Evolutionary conservation across 2,888 invertebrate species (phyloP).

Genomic region (Caenorhabditis sp.): DNA sequence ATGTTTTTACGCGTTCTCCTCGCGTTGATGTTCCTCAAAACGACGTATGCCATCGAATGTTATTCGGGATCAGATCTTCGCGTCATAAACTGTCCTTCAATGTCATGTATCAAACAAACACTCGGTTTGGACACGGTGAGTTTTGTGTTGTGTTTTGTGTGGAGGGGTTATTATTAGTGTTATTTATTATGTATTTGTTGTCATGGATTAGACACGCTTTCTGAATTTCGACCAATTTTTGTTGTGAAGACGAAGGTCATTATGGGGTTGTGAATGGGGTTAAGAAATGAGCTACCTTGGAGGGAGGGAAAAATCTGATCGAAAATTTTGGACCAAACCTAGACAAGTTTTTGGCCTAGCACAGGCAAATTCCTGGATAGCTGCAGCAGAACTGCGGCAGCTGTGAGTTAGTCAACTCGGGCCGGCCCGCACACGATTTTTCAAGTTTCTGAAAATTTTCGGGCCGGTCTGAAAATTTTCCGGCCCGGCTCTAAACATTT

Average conservation of each 20-base stretch:
- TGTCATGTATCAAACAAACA: slow-evolving; percentile 69
- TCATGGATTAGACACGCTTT: slow-evolving; percentile 14
- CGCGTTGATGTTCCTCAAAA: not conserved
- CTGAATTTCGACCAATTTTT: not conserved
- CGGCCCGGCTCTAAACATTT: no score
- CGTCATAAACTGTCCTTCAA: slow-evolving; percentile 65
- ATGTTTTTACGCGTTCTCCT: not conserved
- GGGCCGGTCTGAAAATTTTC: no score
- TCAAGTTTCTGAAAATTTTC: no score
- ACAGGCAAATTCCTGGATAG: no score
- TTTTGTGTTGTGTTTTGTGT: not conserved
- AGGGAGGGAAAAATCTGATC: no score
- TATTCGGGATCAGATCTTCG: slow-evolving; percentile 67
- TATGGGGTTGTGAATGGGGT: not conserved
- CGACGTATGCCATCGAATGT: slow-evolving; percentile 59
- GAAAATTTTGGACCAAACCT: no score
- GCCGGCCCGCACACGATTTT: no score
- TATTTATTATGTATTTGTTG: slow-evolving; percentile 3
- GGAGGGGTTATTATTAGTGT: not conserved
- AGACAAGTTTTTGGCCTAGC: no score
- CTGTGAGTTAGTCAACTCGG: no score
- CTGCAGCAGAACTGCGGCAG: no score
- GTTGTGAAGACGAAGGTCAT: not conserved
- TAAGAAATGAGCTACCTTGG: not conserved
- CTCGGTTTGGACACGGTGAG: slow-evolving; percentile 68